These are phyloP conservation scores for Ammodytes dubius DNA, from an alignment of 2,113 vertebrate genomes.

Conservation along the genomic window DNA sequence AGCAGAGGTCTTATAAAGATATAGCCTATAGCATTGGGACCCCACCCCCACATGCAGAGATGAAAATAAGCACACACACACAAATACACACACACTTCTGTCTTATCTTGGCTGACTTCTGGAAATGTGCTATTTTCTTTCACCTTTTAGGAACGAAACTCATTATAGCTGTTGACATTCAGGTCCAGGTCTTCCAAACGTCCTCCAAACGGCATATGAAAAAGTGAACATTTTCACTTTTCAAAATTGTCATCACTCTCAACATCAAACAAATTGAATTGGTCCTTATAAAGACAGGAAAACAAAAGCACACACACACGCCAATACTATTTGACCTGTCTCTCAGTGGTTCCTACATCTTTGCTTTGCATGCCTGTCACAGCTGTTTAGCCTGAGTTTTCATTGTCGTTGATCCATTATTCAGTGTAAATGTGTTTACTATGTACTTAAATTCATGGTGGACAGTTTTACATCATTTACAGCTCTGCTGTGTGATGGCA, in stretches of 20 bases:
- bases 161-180: too few species aligned
- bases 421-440: not conserved
- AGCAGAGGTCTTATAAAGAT: constrained; percentile 1
- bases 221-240: not conserved
- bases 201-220: not conserved
- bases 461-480: not conserved
- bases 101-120: too few species aligned
- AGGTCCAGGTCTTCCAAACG: too few species aligned
- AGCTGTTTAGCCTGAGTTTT: constrained; percentile 14
- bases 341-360: not conserved
- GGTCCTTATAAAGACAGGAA: constrained; percentile 3
- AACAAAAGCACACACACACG: not conserved
- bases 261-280: not conserved
- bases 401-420: not conserved
- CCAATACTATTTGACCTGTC: not conserved
- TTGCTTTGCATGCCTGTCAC: constrained; percentile 17
- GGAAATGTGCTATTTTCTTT: too few species aligned
- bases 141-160: too few species aligned
- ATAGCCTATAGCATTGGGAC: not conserved
- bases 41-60: not conserved
- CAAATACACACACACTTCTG: not conserved
- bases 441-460: not conserved
- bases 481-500: too few species aligned
- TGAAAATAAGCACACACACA: too few species aligned
- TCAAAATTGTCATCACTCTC: not conserved